Percentiles rank a stretch among this genome's conserved stretches.
phyloP scores from a whole-genome alignment of 2,797 vertebrate species.

The Huso huso region DNA sequence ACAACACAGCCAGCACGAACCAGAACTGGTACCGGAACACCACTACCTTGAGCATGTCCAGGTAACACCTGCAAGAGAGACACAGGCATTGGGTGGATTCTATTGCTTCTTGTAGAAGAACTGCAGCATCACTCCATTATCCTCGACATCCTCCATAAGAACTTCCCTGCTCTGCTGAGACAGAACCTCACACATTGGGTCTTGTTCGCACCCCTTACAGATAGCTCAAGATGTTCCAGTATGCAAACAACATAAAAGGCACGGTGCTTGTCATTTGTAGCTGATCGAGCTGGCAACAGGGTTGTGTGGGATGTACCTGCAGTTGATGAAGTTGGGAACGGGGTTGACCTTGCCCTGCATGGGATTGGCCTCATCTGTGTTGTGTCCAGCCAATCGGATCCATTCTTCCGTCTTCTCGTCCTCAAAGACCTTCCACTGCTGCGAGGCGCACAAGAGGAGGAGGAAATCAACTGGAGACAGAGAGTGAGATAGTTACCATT shows the following conservation, averaged over 20 bases:
- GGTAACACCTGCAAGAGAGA: constrained; percentile 65
- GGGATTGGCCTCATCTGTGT: constrained; percentile 63
- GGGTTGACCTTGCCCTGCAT: constrained; percentile 58
- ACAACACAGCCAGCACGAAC: constrained; percentile 84
- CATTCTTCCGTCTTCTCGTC: constrained; percentile 71
- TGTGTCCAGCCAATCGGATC: constrained; percentile 70
- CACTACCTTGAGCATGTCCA: constrained; percentile 87
- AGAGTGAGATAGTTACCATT: no score
- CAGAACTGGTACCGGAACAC: constrained; percentile 88
- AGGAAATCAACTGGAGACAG: constrained; percentile 73
- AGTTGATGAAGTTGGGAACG: constrained; percentile 83
- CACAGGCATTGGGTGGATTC: neutral
- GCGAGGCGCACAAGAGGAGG: constrained; percentile 82
- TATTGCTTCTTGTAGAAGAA: no score
- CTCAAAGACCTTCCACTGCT: constrained; percentile 87
- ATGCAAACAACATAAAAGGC: no score
- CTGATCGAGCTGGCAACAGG: no score
- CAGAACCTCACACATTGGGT: no score
- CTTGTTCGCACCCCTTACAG: no score
- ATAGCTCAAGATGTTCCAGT: no score
- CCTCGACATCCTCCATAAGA: no score
- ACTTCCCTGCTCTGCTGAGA: no score
- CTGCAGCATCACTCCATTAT: no score
- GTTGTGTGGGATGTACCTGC: constrained; percentile 57
- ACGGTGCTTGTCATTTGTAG: no score